A percentile compares a stretch with the other conserved stretches of the same genome.
Evolutionary conservation across 1,140 invertebrate genomes (phyloP).

Genomic region (Pseudachorutes palmiensis): DNA sequence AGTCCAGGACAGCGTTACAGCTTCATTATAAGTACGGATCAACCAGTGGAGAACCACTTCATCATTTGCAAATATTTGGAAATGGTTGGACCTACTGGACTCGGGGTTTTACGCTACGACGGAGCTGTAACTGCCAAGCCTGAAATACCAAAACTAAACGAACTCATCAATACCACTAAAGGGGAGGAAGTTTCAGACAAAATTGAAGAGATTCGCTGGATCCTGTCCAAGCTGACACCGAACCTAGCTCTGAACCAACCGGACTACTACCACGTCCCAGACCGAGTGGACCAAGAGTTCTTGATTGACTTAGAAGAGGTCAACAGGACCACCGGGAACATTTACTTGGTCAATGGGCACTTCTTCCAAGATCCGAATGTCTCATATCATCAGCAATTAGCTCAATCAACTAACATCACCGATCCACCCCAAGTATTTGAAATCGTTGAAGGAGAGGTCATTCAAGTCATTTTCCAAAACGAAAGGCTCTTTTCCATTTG

Average conservation of each 20-base stretch:
- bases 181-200: background rate
- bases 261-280: slow-evolving; percentile 8
- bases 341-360: slow-evolving; percentile 20
- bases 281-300: slow-evolving; percentile 5
- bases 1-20: slow-evolving; percentile 18
- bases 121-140: background rate
- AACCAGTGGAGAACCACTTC: slow-evolving; percentile 3
- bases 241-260: background rate
- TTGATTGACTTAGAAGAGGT: background rate
- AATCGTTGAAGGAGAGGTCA: slow-evolving; percentile 12
- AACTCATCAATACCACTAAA: background rate
- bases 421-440: slow-evolving; percentile 22
- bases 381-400: slow-evolving; percentile 1
- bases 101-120: slow-evolving; percentile 2
- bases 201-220: background rate
- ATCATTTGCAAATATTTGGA: background rate
- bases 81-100: slow-evolving; percentile 7
- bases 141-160: background rate
- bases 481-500: background rate
- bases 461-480: slow-evolving; percentile 31
- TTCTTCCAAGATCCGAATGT: slow-evolving; percentile 8
- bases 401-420: slow-evolving; percentile 8
- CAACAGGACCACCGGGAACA: background rate
- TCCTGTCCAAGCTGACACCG: background rate
- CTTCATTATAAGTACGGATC: slow-evolving; percentile 10